A percentile compares a stretch with the other conserved stretches of the same genome.
Evolutionary conservation across 2,888 invertebrate genomes (phyloP).

Genomic region (Clistopyga incitator): DNA sequence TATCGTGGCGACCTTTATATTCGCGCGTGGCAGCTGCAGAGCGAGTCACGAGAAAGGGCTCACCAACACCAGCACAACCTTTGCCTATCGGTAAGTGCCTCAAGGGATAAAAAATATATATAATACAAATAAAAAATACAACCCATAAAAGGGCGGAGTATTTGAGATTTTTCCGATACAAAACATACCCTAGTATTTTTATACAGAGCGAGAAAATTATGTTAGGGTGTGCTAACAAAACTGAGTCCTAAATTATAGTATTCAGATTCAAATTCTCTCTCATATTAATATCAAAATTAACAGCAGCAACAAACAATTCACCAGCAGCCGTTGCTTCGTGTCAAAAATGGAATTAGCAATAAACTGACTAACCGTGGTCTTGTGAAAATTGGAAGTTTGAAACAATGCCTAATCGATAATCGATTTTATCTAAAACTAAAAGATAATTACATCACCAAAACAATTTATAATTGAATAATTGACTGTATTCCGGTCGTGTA

Average conservation of each 20-base stretch:
- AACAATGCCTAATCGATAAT: no score
- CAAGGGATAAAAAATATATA: constrained; percentile 71
- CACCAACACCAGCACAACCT: constrained; percentile 80
- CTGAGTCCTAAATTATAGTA: neutral
- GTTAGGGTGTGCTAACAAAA: neutral
- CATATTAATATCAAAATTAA: no score
- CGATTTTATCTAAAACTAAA: neutral
- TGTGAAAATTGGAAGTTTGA: no score
- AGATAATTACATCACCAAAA: neutral
- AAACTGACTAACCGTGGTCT: no score
- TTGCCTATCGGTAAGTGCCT: constrained; percentile 79
- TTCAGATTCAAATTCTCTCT: neutral
- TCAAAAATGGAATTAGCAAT: no score
- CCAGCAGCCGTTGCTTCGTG: no score
- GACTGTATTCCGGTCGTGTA: neutral
- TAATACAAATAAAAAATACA: neutral
- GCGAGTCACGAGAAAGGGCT: constrained; percentile 82
- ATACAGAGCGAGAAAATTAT: neutral
- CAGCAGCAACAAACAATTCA: no score
- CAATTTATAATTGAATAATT: neutral
- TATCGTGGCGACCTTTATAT: constrained; percentile 85
- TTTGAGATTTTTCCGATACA: constrained; percentile 12
- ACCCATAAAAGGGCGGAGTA: neutral
- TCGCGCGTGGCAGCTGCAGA: constrained; percentile 86
- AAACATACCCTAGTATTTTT: neutral